These are phyloP conservation scores for Pyrgus malvae DNA, from an alignment of 2,888 invertebrate genomes.

Conservation along the genomic window DNA sequence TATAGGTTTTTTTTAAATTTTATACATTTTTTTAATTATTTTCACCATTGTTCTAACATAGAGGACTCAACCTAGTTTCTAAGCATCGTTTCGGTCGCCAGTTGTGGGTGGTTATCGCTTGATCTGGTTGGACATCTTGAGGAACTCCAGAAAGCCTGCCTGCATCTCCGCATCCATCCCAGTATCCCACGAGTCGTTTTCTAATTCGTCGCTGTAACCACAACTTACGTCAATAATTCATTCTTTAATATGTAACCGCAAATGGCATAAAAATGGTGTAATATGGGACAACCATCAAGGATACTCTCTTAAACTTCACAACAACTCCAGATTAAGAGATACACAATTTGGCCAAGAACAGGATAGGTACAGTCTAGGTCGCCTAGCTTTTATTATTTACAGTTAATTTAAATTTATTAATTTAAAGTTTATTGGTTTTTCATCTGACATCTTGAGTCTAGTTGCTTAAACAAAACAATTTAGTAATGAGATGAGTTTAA, in stretches of 20 bases:
- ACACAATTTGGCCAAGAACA: too few species aligned
- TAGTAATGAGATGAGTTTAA: too few species aligned
- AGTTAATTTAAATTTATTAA: too few species aligned
- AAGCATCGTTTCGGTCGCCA: constrained; percentile 44
- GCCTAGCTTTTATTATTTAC: too few species aligned
- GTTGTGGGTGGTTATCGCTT: constrained; percentile 70
- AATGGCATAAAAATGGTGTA: too few species aligned
- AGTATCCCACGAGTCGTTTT: constrained; percentile 77
- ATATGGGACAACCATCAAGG: too few species aligned
- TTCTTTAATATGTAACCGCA: background rate
- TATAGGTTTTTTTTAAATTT: constrained; percentile 63
- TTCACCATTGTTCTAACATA: constrained; percentile 52
- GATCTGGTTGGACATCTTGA: constrained; percentile 79
- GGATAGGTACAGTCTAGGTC: too few species aligned
- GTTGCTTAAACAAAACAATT: too few species aligned
- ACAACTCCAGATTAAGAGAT: too few species aligned
- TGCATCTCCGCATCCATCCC: constrained; percentile 80
- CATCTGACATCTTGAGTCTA: too few species aligned
- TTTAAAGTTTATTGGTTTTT: too few species aligned
- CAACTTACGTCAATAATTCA: background rate
- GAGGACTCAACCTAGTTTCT: constrained; percentile 51
- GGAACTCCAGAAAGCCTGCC: constrained; percentile 76
- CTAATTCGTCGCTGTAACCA: constrained; percentile 66
- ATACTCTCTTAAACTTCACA: too few species aligned
- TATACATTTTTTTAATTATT: constrained; percentile 63